Evolutionary conservation across 2,113 vertebrate species (phyloP).

Genomic region (Mirza zaza): DNA sequence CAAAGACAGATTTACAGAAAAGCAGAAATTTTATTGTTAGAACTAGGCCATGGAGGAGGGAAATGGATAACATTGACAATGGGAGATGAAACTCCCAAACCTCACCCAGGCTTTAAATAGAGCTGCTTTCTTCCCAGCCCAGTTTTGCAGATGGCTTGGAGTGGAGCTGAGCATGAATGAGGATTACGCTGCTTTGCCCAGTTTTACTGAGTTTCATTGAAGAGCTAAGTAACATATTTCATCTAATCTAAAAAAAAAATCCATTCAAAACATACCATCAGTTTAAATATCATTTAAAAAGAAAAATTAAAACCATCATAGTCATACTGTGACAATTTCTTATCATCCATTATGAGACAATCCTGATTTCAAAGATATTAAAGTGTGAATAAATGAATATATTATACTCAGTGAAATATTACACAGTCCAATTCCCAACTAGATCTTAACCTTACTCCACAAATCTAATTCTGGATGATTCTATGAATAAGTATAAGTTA

Average conservation of each 20-base stretch:
- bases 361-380: not conserved
- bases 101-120: not conserved
- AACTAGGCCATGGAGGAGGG: not conserved
- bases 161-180: not conserved
- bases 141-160: not conserved
- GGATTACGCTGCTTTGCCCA: not conserved
- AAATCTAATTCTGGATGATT: constrained; percentile 12
- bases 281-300: constrained; percentile 1
- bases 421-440: not conserved
- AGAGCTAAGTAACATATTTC: not conserved
- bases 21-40: not conserved
- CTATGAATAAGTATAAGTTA: constrained; percentile 6
- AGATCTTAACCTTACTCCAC: not conserved
- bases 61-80: not conserved
- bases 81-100: not conserved
- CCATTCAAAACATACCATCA: not conserved
- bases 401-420: not conserved
- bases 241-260: not conserved
- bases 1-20: not conserved
- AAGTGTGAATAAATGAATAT: constrained; percentile 6
- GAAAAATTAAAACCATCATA: not conserved
- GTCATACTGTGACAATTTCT: not conserved
- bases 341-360: not conserved
- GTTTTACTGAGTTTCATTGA: not conserved
- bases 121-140: not conserved